These are phyloP conservation scores for Narcine bancroftii DNA, from an alignment of 2,113 vertebrate genomes.

Conservation along the genomic window DNA sequence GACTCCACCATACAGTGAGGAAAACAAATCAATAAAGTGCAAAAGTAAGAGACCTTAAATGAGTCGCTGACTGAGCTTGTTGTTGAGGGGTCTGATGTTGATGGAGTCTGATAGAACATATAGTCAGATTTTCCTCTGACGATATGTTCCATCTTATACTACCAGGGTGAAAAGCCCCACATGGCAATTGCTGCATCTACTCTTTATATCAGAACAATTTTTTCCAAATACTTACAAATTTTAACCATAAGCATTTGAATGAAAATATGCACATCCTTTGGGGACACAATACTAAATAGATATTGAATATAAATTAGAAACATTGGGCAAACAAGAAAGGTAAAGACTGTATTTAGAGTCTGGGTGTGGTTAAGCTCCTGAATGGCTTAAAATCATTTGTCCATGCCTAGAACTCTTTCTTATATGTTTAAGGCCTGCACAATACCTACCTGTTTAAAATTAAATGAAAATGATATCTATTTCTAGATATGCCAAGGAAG, in stretches of 20 bases:
- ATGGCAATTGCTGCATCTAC: too few relatives aligned
- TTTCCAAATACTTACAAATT: background rate
- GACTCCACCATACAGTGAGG: too few relatives aligned
- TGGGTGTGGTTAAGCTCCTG: background rate
- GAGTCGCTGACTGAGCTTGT: too few relatives aligned
- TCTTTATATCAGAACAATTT: background rate
- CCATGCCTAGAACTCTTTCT: background rate
- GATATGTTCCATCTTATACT: too few relatives aligned
- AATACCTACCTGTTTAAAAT: background rate
- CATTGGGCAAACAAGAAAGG: background rate
- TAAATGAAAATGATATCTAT: background rate
- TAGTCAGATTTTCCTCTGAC: too few relatives aligned
- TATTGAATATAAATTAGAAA: background rate
- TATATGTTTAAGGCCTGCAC: background rate
- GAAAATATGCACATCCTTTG: too few relatives aligned
- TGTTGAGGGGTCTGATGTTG: too few relatives aligned
- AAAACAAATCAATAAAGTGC: too few relatives aligned
- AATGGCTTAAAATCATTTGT: background rate
- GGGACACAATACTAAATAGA: background rate
- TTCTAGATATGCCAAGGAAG: background rate
- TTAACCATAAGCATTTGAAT: background rate
- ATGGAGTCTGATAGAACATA: too few relatives aligned
- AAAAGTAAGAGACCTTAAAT: too few relatives aligned
- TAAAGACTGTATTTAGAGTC: background rate
- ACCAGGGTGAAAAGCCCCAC: too few relatives aligned